A percentile compares a stretch with the other conserved stretches of the same genome.
These are phyloP conservation scores for Oasisia sp. DNA, from an alignment of 2,888 invertebrate genomes.

Conservation along the genomic window DNA sequence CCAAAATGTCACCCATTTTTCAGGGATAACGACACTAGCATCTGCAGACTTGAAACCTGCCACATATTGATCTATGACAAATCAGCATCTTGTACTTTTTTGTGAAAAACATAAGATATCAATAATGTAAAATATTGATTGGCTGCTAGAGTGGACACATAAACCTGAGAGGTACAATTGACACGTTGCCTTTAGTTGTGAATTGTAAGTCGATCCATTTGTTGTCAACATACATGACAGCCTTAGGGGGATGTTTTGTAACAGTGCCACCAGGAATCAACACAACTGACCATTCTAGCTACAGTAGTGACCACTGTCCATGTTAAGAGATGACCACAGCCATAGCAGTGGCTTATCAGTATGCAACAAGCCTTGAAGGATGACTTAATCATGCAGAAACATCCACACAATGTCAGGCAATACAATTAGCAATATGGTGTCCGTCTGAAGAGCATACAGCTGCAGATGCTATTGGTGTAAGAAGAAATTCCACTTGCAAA, in stretches of 20 bases:
- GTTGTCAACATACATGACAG: background rate
- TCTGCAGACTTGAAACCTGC: background rate
- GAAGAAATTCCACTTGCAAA: background rate
- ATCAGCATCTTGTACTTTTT: background rate
- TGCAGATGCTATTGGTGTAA: background rate
- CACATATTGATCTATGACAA: background rate
- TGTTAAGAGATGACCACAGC: background rate
- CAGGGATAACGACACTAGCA: background rate
- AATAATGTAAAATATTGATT: background rate
- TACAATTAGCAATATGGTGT: conserved; percentile 17
- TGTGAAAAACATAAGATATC: background rate
- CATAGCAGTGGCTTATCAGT: conserved; percentile 6
- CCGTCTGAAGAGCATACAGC: background rate
- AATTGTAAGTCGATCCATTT: background rate
- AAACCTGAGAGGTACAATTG: background rate
- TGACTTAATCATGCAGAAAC: conserved; percentile 13
- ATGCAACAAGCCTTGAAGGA: background rate
- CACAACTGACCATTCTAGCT: background rate
- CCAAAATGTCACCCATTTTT: background rate
- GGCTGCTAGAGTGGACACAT: background rate
- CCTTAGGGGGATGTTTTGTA: background rate
- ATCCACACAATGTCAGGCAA: background rate
- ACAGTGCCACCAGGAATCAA: background rate
- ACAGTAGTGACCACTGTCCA: background rate
- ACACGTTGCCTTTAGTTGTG: background rate